Percentiles rank a stretch among this genome's conserved stretches.
phyloP scores from a whole-genome alignment of 2,797 vertebrate species.

The Epinephelus coioides region DNA sequence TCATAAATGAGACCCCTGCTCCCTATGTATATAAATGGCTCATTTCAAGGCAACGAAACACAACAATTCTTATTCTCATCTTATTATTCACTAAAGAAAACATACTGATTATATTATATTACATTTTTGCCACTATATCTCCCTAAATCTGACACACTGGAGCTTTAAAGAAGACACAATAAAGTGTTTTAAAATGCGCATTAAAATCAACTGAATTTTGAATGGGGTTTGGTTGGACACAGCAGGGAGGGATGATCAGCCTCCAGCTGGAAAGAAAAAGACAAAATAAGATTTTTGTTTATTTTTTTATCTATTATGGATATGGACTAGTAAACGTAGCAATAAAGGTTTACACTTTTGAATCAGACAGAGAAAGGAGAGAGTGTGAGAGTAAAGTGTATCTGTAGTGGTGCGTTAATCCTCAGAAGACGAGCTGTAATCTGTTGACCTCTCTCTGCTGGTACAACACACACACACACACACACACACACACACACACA shows the following conservation, averaged over 20 bases:
- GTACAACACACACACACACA: slow-evolving; percentile 12
- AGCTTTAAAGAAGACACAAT: background rate
- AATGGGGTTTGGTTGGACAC: background rate
- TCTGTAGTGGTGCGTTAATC: slow-evolving; percentile 64
- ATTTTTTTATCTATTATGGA: too few species aligned
- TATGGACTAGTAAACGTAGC: background rate
- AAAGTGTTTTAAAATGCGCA: background rate
- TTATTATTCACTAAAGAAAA: too few species aligned
- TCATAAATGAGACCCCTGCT: too few species aligned
- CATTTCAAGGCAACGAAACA: too few species aligned
- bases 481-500: slow-evolving; percentile 14
- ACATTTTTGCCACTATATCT: too few species aligned
- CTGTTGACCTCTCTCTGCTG: slow-evolving; percentile 65
- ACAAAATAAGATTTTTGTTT: background rate
- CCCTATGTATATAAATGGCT: too few species aligned
- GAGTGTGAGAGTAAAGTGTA: slow-evolving; percentile 48
- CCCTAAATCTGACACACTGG: too few species aligned
- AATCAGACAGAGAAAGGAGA: slow-evolving; percentile 17
- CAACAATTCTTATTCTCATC: too few species aligned
- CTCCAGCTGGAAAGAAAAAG: background rate
- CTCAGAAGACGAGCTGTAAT: slow-evolving; percentile 63
- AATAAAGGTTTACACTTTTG: slow-evolving; percentile 39
- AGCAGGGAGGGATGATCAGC: background rate
- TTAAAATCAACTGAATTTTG: background rate
- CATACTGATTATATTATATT: too few species aligned